Conservation (phyloP, 1,140 invertebrate species). For the Panagrolaimus sp. region DNA sequence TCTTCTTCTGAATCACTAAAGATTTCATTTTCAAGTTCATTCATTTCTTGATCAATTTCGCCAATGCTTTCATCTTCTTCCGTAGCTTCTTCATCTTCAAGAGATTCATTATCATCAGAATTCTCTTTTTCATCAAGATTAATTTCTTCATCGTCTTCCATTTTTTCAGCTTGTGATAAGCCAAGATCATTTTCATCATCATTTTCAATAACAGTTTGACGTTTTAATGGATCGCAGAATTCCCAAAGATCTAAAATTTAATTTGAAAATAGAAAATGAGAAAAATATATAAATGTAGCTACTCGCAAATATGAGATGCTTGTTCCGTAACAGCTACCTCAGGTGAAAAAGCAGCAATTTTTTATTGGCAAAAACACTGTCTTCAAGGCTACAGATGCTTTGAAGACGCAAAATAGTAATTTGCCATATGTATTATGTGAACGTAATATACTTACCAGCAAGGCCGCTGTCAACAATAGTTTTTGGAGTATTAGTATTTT, state of each 20-base stretch:
- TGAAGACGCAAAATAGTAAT: neutral
- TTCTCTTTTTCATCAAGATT: constrained; percentile 16
- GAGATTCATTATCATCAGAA: neutral
- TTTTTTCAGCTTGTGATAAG: neutral
- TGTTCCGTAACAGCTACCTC: neutral
- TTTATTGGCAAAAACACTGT: neutral
- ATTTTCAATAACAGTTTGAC: constrained; percentile 1
- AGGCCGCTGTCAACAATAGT: constrained; percentile 6
- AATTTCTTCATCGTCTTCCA: constrained; percentile 10
- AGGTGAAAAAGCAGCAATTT: constrained; percentile 3
- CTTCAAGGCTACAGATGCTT: neutral
- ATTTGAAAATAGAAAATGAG: neutral
- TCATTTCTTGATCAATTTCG: neutral
- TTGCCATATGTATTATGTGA: neutral
- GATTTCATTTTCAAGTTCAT: neutral
- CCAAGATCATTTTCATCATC: constrained; percentile 15
- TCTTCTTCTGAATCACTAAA: neutral
- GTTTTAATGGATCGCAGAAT: constrained; percentile 9
- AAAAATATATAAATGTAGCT: neutral
- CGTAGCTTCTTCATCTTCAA: neutral
- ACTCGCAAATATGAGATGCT: constrained; percentile 2
- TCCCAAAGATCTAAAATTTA: constrained; percentile 21
- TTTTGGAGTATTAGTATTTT: constrained; percentile 6
- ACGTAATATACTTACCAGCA: neutral
- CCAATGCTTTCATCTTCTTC: neutral